Base-by-base conservation (phyloP, 1,140 invertebrate genomes). In the Camponotus floridanus region DNA sequence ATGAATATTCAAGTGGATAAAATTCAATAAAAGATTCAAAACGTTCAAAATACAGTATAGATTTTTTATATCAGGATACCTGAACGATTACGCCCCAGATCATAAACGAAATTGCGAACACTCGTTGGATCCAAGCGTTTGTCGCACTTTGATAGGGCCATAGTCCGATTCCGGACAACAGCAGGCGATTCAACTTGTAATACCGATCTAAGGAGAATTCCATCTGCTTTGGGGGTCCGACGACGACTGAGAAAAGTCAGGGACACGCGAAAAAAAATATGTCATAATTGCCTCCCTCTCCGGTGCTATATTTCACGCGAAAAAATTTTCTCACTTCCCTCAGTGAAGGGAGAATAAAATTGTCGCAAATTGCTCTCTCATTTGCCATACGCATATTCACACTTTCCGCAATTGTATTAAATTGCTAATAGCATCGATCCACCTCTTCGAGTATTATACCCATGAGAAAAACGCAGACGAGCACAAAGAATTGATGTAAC, bases 111-210 rank as follows among this genome's bases (percentile, higher is more conserved):
- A 31, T n/a, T 73, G 9, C 7, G 9, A 68, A 2, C n/a, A 36
- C 1, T 45, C 83, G 42, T 6, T 5, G 39, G 21, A 85, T 48
- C 31, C 39, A 6, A 39, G 26, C 26, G 31, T 64, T 59, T 15
- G 0, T 18, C 8, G 48, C 21, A 4, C 7, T 59, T 1, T 86
- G 55, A 57, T 86, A 79, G 39, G 84, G 76, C 76, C 84, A 86
- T 31, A 62, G 2, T 45, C 84, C 65, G 8, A 62, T 48, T 5
- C 68, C 9, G 21, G 76, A 68, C 48, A 74, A 73, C n/a, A 86
- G 73, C 33, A 74, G 39, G 67, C 64, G 80, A 79, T 86, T 83
- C 42, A 71, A n/a, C 36, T 55, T 73, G 73, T 61, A 84, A 18
- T 76, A 45, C 6, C 18, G 76, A 59, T 70, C 21, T 7, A 68